Base-by-base conservation (phyloP, 2,888 invertebrate species). In the Epistrophe grossulariae region DNA sequence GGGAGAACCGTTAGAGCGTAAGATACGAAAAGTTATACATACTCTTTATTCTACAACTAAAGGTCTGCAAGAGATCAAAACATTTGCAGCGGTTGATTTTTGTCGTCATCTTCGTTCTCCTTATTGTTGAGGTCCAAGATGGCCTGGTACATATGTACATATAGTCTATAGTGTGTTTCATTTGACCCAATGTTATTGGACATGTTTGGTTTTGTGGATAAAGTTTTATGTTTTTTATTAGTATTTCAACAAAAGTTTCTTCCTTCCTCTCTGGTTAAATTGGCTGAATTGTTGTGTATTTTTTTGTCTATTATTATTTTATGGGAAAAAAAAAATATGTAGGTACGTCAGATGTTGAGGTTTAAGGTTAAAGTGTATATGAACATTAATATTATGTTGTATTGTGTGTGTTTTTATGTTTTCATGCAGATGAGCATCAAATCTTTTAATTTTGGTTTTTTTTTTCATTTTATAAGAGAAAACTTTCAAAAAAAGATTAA, bases 1-100 rank as follows among this genome's bases (percentile, higher is more conserved):
- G 79, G 66, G 79, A 35, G 70, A 50, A 71, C 74, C 74, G 79
- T 71, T 84, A 64, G 79, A 84, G 74, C 70, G 74, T 71, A 76
- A 74, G 74, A 74, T 71, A 76, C 64, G 43, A 66, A 74, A 79
- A 84, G 84, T 74, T 84, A 64, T 28, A 28, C 24, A 11, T 19
- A 4, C 17, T 13, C 70, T 28, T 24, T n/a, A 31, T 31, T 4
- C 31, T 6, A 35, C 35, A 79, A 83, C 73, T 15, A 70, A 79
- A 74, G 79, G 79, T 70, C 70, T 40, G 60, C 43, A 60, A 17
- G 60, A 48, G 68, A 74, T 62, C 73, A 55, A 62, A 55, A 68
- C 64, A 48, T 59, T 77, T 55, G 28, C 10, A 9, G 35, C 17
- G 77, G 45, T 28, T 40, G 71, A 24, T 55, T 79, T 52, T 50